Percentiles rank a stretch among this genome's conserved stretches.
These are phyloP conservation scores for Acinonyx jubatus DNA, from an alignment of 2,113 vertebrate species.

Conservation along the genomic window DNA sequence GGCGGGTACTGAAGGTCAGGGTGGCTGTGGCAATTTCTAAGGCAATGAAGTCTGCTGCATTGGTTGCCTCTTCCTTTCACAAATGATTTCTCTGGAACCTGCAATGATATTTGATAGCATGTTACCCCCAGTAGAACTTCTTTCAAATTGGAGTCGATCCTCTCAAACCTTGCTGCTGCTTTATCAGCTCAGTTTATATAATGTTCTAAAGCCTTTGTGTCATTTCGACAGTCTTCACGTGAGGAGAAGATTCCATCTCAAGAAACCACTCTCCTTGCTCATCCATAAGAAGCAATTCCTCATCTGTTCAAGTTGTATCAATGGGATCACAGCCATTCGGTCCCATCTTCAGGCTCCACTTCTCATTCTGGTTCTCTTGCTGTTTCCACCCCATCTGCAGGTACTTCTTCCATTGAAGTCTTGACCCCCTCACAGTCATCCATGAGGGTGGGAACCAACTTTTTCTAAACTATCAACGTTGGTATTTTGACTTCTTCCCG, in stretches of 20 bases:
- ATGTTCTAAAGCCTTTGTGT: neutral
- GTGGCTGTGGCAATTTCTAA: neutral
- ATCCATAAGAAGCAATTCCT: neutral
- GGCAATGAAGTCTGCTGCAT: neutral
- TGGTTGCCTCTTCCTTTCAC: neutral
- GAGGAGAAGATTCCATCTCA: neutral
- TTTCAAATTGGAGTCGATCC: neutral
- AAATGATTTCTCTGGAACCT: neutral
- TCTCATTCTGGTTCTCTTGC: neutral
- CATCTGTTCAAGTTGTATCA: neutral
- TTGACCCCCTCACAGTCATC: neutral
- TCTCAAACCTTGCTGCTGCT: neutral
- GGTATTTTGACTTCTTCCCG: neutral
- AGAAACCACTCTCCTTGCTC: neutral
- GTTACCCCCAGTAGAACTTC: neutral
- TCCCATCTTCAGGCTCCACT: neutral
- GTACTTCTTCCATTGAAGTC: neutral
- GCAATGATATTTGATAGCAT: neutral
- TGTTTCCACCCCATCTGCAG: neutral
- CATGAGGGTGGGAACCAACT: neutral
- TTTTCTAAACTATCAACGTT: neutral
- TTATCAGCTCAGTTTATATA: neutral
- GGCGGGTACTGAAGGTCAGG: neutral
- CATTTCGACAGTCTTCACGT: neutral
- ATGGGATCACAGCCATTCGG: neutral